Evolutionary conservation across 2,113 vertebrate genomes (phyloP), one percentile per base, ranked within the genome.

Genomic region (Ariopsis seemanni): DNA sequence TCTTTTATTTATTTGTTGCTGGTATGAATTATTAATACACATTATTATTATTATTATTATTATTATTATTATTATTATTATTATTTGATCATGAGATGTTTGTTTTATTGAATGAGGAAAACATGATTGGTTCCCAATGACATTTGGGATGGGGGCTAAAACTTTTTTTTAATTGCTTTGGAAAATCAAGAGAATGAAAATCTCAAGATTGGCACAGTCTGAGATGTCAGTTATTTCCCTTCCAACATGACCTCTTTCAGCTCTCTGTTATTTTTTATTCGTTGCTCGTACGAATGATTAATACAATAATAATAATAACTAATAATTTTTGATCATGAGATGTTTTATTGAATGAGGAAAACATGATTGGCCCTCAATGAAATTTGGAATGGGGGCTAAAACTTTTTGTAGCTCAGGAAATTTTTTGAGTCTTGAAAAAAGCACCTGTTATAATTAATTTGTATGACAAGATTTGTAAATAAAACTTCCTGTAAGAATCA

Each of bases 141-240:
- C 3, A 42, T 42, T 42, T 42, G 42, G 4, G 42, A 42, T 42
- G 42, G 42, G 42, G 42, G 42, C 42, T 42, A 42, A 42, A 42
- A 42, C 34, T 42, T 42, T 42, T 42, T 42, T 42, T 42, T 42
- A 42, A 42, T 18, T n/a, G 34, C 34, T 42, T 42, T 42, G 34
- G 34, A 42, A 42, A 42, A 42, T 20, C 79, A 82, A 82, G 60
- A 71, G 78, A 18, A 77, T 89, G 78, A 87, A 81, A 83, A 75
- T 72, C 74, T 69, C 20, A 86, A 77, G 22, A 57, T 71, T 62
- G 63, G 14, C 55, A 82, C 83, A 80, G 72, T 84, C 20, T 67
- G 15, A 69, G 10, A 88, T 88, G 89, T 90, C 88, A 90, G 89
- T 90, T 69, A 86, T 83, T 83, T 83, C 82, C 6, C 48, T 67